Evolutionary conservation across 1,140 invertebrate species (phyloP).

Genomic region (Wiebesia pumilae): DNA sequence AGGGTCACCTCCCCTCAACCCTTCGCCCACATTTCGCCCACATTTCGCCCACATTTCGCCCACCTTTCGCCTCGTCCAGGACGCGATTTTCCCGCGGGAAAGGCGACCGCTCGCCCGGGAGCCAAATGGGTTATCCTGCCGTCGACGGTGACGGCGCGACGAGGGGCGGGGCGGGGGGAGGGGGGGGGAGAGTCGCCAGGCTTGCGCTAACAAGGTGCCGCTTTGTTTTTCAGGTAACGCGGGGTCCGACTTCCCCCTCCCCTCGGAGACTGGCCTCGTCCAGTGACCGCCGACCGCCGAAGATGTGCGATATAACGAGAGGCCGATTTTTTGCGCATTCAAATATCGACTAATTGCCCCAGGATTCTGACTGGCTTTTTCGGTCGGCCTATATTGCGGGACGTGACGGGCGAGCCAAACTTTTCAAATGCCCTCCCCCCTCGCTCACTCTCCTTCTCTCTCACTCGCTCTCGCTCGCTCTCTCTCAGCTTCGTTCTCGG

Average conservation of each 20-base stretch:
- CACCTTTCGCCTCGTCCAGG: no score
- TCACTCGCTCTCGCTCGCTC: not conserved
- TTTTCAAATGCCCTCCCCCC: constrained; percentile 21
- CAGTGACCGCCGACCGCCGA: not conserved
- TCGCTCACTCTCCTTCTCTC: not conserved
- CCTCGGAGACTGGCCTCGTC: not conserved
- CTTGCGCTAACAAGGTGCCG: constrained; percentile 74
- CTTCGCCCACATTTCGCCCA: no score
- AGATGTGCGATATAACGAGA: constrained; percentile 69
- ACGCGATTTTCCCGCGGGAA: not conserved
- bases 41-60: no score
- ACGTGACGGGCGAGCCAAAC: constrained; percentile 48
- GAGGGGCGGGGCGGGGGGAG: constrained; percentile 59
- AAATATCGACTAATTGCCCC: constrained; percentile 76
- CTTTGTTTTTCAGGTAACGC: constrained; percentile 70
- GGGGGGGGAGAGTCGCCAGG: constrained; percentile 61
- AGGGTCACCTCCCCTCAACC: no score
- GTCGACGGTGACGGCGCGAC: constrained; percentile 65
- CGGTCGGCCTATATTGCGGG: not conserved
- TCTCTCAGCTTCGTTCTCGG: not conserved
- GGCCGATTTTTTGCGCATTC: constrained; percentile 73
- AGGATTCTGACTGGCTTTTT: constrained; percentile 64
- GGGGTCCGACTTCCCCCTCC: constrained; percentile 7
- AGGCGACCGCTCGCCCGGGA: not conserved
- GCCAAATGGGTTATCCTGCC: constrained; percentile 70